Evolutionary conservation across 2,888 invertebrate genomes (phyloP).

Genomic region (Clivina fossor): DNA sequence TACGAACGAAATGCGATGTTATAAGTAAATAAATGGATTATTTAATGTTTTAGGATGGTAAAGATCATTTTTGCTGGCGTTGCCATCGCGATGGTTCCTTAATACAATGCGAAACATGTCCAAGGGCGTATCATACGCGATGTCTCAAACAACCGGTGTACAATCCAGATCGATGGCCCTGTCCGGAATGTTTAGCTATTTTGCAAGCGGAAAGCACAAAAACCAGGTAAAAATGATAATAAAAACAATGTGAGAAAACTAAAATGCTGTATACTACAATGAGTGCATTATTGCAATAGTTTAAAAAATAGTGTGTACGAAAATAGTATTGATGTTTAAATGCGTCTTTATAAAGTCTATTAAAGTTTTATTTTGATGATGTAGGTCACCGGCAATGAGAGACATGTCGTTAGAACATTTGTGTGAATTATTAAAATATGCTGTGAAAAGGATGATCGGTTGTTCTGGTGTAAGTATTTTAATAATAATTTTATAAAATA

Average conservation of each 20-base stretch:
- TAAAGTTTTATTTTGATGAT: conserved; percentile 28
- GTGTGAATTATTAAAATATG: conserved; percentile 75
- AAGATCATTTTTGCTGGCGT: conserved; percentile 87
- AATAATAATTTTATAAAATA: too few relatives aligned
- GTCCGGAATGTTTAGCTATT: conserved; percentile 80
- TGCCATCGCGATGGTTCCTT: conserved; percentile 75
- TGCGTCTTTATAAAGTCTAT: not conserved
- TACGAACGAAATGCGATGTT: too few relatives aligned
- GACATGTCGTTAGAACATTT: conserved; percentile 73
- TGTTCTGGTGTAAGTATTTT: conserved; percentile 71
- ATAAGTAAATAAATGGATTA: too few relatives aligned
- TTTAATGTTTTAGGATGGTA: conserved; percentile 51
- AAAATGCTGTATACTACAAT: too few relatives aligned
- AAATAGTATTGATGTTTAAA: conserved; percentile 1
- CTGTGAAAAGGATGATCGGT: conserved; percentile 77
- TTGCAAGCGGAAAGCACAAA: conserved; percentile 73
- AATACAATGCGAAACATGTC: conserved; percentile 77
- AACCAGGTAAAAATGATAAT: conserved; percentile 62
- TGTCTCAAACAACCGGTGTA: conserved; percentile 64
- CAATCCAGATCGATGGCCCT: conserved; percentile 71
- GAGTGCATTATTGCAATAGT: too few relatives aligned
- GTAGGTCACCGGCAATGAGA: conserved; percentile 70
- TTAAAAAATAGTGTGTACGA: too few relatives aligned
- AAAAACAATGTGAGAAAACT: too few relatives aligned
- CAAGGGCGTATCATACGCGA: conserved; percentile 79